A percentile compares a stretch with the other conserved stretches of the same genome.
phyloP scores from a whole-genome alignment of 2,797 vertebrate genomes.

The Leptodactylus fallax region DNA sequence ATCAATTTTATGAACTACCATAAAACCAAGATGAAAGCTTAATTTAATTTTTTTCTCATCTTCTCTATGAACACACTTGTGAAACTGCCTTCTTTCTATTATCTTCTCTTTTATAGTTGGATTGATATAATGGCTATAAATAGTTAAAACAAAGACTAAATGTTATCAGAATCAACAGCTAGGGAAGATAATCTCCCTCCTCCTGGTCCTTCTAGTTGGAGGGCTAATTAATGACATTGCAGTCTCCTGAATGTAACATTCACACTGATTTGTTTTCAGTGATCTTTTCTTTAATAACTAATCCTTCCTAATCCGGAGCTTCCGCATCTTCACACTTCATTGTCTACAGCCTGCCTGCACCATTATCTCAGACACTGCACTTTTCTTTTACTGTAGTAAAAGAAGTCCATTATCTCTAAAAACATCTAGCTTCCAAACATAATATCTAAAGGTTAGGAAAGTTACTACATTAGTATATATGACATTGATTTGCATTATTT shows the following conservation, averaged over 20 bases:
- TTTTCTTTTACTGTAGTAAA: neutral
- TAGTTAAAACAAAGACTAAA: conserved; percentile 1
- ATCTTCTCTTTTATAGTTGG: neutral
- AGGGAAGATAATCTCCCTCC: conserved; percentile 17
- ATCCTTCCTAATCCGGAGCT: conserved; percentile 45
- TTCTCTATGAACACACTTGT: neutral
- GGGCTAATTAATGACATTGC: conserved; percentile 58
- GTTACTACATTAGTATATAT: too few relatives aligned
- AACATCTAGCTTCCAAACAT: conserved; percentile 11
- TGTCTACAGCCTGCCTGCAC: conserved; percentile 5
- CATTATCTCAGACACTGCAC: conserved; percentile 7
- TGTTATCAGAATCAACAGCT: conserved; percentile 24
- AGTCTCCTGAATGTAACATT: conserved; percentile 41
- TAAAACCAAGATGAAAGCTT: neutral
- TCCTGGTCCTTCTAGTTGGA: conserved; percentile 8
- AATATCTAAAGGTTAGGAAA: neutral
- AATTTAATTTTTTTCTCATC: neutral
- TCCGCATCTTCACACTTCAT: conserved; percentile 29
- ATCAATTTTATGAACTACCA: neutral
- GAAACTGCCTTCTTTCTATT: neutral
- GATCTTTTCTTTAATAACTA: conserved; percentile 51
- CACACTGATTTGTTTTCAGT: conserved; percentile 50
- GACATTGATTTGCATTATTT: neutral
- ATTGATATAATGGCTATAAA: neutral
- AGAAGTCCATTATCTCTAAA: neutral